These are phyloP conservation scores for Platerodrilus igneus DNA, from an alignment of 2,888 invertebrate genomes.

Conservation along the genomic window DNA sequence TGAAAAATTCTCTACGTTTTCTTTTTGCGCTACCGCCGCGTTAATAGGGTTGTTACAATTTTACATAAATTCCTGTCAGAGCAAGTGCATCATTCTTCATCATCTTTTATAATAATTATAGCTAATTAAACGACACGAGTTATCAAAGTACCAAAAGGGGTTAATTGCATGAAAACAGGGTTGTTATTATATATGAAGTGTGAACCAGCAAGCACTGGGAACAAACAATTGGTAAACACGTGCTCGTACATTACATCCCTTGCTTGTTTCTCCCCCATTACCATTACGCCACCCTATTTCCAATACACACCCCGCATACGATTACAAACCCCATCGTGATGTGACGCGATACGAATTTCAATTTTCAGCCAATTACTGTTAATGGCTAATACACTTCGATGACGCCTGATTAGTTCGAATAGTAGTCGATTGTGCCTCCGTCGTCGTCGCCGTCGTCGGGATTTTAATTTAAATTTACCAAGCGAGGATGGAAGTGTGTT, in stretches of 20 bases:
- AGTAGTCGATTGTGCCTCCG: too few species aligned
- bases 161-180: slow-evolving; percentile 19
- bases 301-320: slow-evolving; percentile 22
- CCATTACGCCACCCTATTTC: slow-evolving; percentile 18
- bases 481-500: too few species aligned
- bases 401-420: slow-evolving; percentile 22
- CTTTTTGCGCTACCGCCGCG: slow-evolving; percentile 30
- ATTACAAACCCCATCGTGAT: slow-evolving; percentile 21
- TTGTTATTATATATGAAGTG: slow-evolving; percentile 22
- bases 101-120: slow-evolving; percentile 1
- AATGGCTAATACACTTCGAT: slow-evolving; percentile 24
- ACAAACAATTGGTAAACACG: slow-evolving; percentile 23
- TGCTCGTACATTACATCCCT: slow-evolving; percentile 24
- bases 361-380: slow-evolving; percentile 25
- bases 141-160: slow-evolving; percentile 14
- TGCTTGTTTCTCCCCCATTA: slow-evolving; percentile 22
- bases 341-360: slow-evolving; percentile 24
- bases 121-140: slow-evolving; percentile 6
- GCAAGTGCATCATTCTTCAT: neutral
- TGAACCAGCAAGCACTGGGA: slow-evolving; percentile 20
- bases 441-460: too few species aligned
- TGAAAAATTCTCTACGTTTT: slow-evolving; percentile 38
- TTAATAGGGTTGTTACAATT: slow-evolving; percentile 36
- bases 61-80: slow-evolving; percentile 15
- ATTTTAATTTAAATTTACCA: too few species aligned